Base-by-base conservation (phyloP, 2,888 invertebrate species). In the Periphyllus acericola region DNA sequence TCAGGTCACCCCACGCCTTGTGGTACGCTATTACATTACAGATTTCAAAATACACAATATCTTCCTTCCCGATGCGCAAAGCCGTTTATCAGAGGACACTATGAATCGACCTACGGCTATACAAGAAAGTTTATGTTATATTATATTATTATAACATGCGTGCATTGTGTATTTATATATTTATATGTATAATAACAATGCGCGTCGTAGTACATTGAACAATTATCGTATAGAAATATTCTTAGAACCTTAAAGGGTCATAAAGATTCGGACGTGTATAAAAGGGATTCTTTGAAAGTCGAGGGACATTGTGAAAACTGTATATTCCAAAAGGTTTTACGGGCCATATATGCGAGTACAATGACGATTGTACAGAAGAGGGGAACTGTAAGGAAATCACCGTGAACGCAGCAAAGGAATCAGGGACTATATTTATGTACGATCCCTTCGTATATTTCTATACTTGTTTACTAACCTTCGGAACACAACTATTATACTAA, bases 201-300 rank as follows among this genome's bases (percentile, higher is more conserved):
- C 60, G 11, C 68, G 6, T 9, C 29, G 14, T 17, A 71, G 29
- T 71, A 17, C 17, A 14, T 29, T 32, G 71, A 71, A 71, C 71
- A n/a, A 40, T 68, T 68, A 29, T 60, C 40, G n/a, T 52, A 46
- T 29, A 32, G 21, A 46, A 68, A 68, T 81, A 68, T 81, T 68
- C 40, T 11, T 71, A 14, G 32, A 46, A 32, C 68, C 46, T 46
- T 3, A 1, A 32, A 40, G 32, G 71, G 68, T 82, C 82, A n/a
- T 74, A 74, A 55, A 55, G 52, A 83, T 74, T 36, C 21, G n/a
- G 36, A 17, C 55, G 83, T 60, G 36, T 36, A 60, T 9, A 19
- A 72, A 66, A 66, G 60, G 32, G 66, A 66, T 76, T 84, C 40
- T 66, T 76, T 66, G 83, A 76, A 75, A 84, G 75, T 76, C 83